Percentiles rank a stretch among this genome's conserved stretches.
phyloP scores from a whole-genome alignment of 2,797 vertebrate species.

The Sebastes cheni region DNA sequence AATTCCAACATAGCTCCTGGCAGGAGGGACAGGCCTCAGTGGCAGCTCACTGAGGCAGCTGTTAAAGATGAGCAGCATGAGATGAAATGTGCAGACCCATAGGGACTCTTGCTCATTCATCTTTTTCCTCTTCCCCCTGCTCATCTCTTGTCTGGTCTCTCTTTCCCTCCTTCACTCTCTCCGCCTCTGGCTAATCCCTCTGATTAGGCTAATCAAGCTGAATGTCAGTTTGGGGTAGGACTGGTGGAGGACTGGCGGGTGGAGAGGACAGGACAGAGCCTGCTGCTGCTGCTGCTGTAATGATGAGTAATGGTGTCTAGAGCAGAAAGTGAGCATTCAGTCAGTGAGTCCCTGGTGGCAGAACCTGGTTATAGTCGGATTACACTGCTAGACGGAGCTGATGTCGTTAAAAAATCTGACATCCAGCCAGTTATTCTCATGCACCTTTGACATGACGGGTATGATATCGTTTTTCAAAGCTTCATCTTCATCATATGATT shows the following conservation, averaged over 20 bases:
- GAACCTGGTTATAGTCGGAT: constrained; percentile 35
- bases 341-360: constrained; percentile 22
- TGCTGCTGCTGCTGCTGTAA: constrained; percentile 41
- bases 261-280: constrained; percentile 31
- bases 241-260: constrained; percentile 46
- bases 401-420: constrained; percentile 1
- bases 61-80: constrained; percentile 57
- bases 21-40: constrained; percentile 30
- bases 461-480: background rate
- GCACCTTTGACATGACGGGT: background rate
- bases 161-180: constrained; percentile 4
- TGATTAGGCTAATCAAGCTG: constrained; percentile 76
- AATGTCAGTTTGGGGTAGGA: constrained; percentile 52
- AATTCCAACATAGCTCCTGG: constrained; percentile 39
- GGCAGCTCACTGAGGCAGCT: constrained; percentile 52
- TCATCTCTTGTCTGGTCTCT: constrained; percentile 22
- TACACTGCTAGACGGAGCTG: background rate
- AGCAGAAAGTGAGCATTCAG: constrained; percentile 28
- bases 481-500: background rate
- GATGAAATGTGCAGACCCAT: constrained; percentile 55
- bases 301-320: constrained; percentile 63
- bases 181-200: constrained; percentile 65
- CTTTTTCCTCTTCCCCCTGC: background rate
- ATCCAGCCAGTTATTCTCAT: background rate
- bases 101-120: constrained; percentile 42